Percentiles rank a stretch among this genome's conserved stretches.
Conservation (phyloP, 1,140 invertebrate genomes). For the Riptortus pedestris region DNA sequence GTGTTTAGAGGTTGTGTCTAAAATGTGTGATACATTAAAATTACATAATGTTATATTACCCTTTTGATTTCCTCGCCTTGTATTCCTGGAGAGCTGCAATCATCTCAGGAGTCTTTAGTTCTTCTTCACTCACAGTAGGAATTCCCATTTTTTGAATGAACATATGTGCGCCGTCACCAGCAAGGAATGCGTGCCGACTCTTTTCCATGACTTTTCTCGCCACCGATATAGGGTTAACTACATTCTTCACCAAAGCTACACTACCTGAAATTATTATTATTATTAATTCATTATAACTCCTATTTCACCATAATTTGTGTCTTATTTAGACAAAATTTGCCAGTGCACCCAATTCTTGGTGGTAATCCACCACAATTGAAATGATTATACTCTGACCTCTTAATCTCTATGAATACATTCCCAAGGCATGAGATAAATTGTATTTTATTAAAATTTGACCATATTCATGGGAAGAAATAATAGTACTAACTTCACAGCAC, state of each 20-base stretch:
- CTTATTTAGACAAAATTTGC: background rate
- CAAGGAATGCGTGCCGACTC: constrained; percentile 60
- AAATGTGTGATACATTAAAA: too few relatives aligned
- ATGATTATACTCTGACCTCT: too few relatives aligned
- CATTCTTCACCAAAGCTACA: constrained; percentile 51
- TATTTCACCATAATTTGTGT: background rate
- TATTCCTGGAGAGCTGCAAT: constrained; percentile 46
- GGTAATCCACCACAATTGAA: background rate
- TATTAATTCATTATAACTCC: too few relatives aligned
- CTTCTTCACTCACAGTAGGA: constrained; percentile 44
- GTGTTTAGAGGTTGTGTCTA: too few relatives aligned
- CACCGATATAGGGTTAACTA: constrained; percentile 58
- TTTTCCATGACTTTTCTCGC: constrained; percentile 63
- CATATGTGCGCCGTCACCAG: constrained; percentile 55
- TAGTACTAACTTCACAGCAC: too few relatives aligned
- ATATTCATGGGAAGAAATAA: too few relatives aligned
- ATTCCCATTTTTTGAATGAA: constrained; percentile 52
- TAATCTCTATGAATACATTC: too few relatives aligned
- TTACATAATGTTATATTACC: too few relatives aligned
- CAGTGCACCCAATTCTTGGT: constrained; percentile 20
- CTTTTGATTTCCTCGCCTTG: constrained; percentile 35
- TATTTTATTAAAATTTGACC: too few relatives aligned
- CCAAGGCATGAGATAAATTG: too few relatives aligned
- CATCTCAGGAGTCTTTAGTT: constrained; percentile 56
- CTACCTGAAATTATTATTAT: constrained; percentile 41